A percentile compares a stretch with the other conserved stretches of the same genome.
phyloP scores from a whole-genome alignment of 2,113 vertebrate genomes.

The Zootoca vivipara region DNA sequence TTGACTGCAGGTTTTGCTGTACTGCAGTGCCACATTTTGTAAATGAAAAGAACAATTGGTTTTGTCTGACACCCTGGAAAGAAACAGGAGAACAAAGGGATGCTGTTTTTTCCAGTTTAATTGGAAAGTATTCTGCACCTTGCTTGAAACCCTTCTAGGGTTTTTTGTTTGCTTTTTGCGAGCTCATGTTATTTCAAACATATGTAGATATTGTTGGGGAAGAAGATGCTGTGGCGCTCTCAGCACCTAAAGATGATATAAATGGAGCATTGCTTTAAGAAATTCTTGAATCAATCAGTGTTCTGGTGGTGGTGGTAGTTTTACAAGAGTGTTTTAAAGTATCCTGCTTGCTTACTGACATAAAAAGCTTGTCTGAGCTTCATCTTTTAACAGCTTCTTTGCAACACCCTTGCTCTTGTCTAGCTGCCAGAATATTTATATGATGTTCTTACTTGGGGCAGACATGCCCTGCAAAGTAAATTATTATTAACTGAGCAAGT shows the following conservation, averaged over 20 bases:
- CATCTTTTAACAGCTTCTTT: background rate
- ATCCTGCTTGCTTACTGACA: background rate
- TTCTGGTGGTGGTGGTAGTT: background rate
- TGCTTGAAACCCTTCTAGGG: slow-evolving; percentile 50
- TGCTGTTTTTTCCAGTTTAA: slow-evolving; percentile 55
- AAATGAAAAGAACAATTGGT: slow-evolving; percentile 59
- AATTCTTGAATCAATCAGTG: background rate
- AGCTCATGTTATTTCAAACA: slow-evolving; percentile 46
- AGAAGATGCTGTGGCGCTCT: background rate
- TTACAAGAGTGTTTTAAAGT: background rate
- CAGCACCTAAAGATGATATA: slow-evolving; percentile 35
- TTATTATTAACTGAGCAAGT: background rate
- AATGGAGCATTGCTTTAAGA: background rate
- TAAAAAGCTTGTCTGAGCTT: background rate
- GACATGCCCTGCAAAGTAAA: background rate
- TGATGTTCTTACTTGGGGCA: background rate
- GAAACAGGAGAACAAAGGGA: slow-evolving; percentile 67
- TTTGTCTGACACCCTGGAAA: slow-evolving; percentile 52
- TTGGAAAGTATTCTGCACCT: slow-evolving; percentile 49
- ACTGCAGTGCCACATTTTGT: slow-evolving; percentile 55
- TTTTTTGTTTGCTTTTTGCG: slow-evolving; percentile 38
- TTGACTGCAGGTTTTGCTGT: slow-evolving; percentile 57
- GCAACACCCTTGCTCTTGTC: background rate
- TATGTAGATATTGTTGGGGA: slow-evolving; percentile 44
- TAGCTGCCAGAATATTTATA: background rate